phyloP scores from a whole-genome alignment of 2,797 vertebrate genomes.

The Cossypha niveicapilla region DNA sequence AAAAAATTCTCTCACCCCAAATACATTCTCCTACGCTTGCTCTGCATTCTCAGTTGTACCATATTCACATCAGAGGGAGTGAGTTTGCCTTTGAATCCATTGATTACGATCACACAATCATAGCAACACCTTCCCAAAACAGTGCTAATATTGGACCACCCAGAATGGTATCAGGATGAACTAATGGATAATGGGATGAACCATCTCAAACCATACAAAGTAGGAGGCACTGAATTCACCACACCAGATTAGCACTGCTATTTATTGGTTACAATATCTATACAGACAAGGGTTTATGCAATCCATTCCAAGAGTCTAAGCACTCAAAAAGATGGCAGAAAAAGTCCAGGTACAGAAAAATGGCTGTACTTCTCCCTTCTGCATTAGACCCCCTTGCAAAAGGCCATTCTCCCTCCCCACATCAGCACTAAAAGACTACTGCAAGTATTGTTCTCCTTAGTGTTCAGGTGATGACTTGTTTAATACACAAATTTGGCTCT shows the following conservation, averaged over 20 bases:
- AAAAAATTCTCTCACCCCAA: constrained; percentile 4
- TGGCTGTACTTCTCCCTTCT: not conserved
- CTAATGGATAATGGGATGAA: not conserved
- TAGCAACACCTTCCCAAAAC: not conserved
- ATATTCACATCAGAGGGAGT: not conserved
- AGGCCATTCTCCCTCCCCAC: not conserved
- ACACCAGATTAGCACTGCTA: not conserved
- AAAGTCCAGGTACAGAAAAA: not conserved
- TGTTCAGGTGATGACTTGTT: not conserved
- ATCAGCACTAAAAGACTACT: not conserved
- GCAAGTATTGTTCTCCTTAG: not conserved
- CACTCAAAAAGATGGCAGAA: not conserved
- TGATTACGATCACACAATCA: not conserved
- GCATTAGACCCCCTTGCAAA: not conserved
- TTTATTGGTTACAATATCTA: not conserved
- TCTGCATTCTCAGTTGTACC: not conserved
- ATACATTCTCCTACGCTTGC: not conserved
- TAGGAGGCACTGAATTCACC: not conserved
- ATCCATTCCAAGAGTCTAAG: not conserved
- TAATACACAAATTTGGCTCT: not conserved
- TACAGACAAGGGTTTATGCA: not conserved
- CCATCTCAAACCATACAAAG: not conserved
- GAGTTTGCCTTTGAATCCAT: constrained; percentile 15
- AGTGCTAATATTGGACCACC: not conserved
- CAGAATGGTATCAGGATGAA: not conserved